Percentiles rank a stretch among this genome's conserved stretches.
These are phyloP conservation scores for Drosophila demipolita DNA, from an alignment of 2,888 invertebrate genomes.

Conservation along the genomic window DNA sequence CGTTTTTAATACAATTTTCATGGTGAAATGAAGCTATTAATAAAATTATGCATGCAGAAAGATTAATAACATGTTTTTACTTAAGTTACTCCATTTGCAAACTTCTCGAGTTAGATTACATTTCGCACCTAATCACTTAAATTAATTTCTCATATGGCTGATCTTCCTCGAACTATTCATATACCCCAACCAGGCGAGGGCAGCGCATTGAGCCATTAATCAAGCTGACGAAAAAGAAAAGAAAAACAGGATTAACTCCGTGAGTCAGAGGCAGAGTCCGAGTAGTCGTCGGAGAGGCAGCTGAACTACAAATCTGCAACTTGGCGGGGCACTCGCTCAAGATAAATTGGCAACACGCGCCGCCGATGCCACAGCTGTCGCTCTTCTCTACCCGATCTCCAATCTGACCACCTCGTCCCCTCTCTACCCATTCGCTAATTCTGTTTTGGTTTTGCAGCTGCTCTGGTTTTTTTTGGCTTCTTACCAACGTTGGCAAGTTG, in stretches of 20 bases:
- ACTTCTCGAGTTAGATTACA: background rate
- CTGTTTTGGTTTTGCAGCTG: conserved; percentile 39
- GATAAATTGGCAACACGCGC: conserved; percentile 79
- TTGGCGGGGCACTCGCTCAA: conserved; percentile 53
- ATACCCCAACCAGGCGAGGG: conserved; percentile 5
- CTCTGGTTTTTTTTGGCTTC: conserved; percentile 21
- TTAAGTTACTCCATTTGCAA: background rate
- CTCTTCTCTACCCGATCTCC: conserved; percentile 9
- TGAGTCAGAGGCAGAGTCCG: conserved; percentile 53
- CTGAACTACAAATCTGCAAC: conserved; percentile 59
- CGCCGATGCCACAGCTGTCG: conserved; percentile 44
- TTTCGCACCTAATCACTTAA: background rate
- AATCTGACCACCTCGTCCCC: background rate
- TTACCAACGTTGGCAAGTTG: conserved; percentile 58
- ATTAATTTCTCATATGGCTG: background rate
- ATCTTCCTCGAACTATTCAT: conserved; percentile 6
- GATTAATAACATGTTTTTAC: background rate
- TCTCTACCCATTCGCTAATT: background rate
- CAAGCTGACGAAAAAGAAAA: conserved; percentile 27
- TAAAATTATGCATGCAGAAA: conserved; percentile 1
- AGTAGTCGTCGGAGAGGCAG: conserved; percentile 17
- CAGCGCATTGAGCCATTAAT: conserved; percentile 43
- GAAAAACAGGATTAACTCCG: conserved; percentile 65
- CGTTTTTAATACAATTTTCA: background rate
- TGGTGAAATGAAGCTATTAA: background rate